phyloP scores from a whole-genome alignment of 2,888 invertebrate genomes.

The Erynnis tages region DNA sequence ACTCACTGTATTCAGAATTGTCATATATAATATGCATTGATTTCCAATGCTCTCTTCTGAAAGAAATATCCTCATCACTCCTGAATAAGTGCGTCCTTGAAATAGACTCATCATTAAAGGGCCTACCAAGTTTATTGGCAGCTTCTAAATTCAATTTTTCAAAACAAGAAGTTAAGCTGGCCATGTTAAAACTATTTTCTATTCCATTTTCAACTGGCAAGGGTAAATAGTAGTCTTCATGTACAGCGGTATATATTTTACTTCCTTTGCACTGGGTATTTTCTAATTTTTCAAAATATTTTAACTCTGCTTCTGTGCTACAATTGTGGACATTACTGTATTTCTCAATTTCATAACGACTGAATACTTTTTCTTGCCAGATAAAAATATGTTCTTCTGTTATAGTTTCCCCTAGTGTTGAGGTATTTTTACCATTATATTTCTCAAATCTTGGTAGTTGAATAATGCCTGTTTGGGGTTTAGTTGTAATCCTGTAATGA shows the following conservation, averaged over 20 bases:
- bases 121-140: conserved; percentile 36
- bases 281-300: conserved; percentile 52
- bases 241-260: conserved; percentile 80
- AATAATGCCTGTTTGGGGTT: conserved; percentile 54
- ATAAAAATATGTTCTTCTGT: conserved; percentile 68
- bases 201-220: conserved; percentile 47
- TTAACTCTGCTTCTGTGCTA: conserved; percentile 77
- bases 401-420: conserved; percentile 39
- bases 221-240: conserved; percentile 78
- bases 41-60: conserved; percentile 50
- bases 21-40: conserved; percentile 69
- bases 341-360: conserved; percentile 80
- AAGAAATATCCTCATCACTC: conserved; percentile 51
- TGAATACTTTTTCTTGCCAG: conserved; percentile 89
- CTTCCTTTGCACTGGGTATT: conserved; percentile 51
- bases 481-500: conserved; percentile 59
- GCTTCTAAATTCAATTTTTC: conserved; percentile 44
- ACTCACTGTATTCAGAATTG: conserved; percentile 67
- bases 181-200: conserved; percentile 27
- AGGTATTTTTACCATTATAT: conserved; percentile 43
- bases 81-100: conserved; percentile 56
- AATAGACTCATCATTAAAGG: conserved; percentile 42
- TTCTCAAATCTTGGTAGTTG: conserved; percentile 66
- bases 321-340: conserved; percentile 84
- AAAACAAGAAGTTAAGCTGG: conserved; percentile 46